These are phyloP conservation scores for Tetrax tetrax DNA, from an alignment of 2,113 vertebrate species.

Conservation along the genomic window DNA sequence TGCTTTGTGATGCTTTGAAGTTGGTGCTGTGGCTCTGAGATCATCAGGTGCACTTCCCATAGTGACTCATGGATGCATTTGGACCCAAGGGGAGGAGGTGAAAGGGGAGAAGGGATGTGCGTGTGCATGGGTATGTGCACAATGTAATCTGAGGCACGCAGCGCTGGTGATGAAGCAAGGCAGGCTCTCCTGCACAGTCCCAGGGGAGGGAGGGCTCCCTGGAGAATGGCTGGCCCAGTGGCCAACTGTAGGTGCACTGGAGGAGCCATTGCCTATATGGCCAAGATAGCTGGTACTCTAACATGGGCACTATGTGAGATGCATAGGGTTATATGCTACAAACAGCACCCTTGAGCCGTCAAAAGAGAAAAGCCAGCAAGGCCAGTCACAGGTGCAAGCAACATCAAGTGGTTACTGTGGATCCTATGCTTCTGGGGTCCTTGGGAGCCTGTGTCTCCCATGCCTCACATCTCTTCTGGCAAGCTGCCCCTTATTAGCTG, in stretches of 20 bases:
- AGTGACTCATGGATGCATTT: not conserved
- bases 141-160: not conserved
- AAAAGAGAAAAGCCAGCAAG: not conserved
- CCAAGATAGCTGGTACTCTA: not conserved
- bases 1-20: not conserved
- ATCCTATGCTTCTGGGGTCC: not conserved
- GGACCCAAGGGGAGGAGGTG: not conserved
- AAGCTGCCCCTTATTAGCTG: not conserved
- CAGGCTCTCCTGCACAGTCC: not conserved
- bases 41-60: not conserved
- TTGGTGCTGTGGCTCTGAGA: not conserved
- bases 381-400: not conserved
- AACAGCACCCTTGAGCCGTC: not conserved
- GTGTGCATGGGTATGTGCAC: not conserved
- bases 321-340: not conserved
- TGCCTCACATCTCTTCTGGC: not conserved
- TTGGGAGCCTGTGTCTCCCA: not conserved
- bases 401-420: not conserved
- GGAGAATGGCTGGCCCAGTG: not conserved
- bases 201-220: not conserved
- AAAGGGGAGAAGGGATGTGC: not conserved
- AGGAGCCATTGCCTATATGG: not conserved
- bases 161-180: not conserved
- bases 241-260: accelerated
- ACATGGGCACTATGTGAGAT: not conserved